Base-by-base conservation (phyloP, 2,797 vertebrate species). In the Oryzias sinensis region DNA sequence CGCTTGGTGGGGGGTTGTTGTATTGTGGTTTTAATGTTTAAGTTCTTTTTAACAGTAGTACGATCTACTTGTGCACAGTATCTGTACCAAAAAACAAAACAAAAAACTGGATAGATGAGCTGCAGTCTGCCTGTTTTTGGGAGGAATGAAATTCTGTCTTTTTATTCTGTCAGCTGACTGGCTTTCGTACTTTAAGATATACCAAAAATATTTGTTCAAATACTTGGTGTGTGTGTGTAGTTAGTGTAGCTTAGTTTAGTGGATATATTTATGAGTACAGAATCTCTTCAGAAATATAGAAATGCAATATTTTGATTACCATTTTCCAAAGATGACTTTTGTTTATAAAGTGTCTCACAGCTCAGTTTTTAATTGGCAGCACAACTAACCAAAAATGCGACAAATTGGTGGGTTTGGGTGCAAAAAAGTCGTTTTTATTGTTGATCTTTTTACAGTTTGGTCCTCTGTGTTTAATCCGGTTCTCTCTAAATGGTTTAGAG, bases 151-250 rank as follows among this genome's bases (percentile, higher is more conserved):
- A 80, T 83, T 79, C 77, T 81, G 74, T 81, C 72, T 89, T 77
- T 66, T 67, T 65, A 59, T 68, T 77, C 83, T 74, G 87, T 89
- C 87, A 80, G 74, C 87, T 84, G 86, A 87, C 86, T 86, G 86
- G 68, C 89, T 84, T 74, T 72, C 62, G 71, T 83, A 87, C 88
- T 91, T 90, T 90, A 91, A 91, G 88, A 92, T 91, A 93, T 93
- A 93, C 92, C 92, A 93, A 93, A 93, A 93, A 93, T 92, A 89
- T 91, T 93, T 92, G 90, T 91, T 89, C 76, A 88, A 84, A 88
- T 89, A 91, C 83, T 89, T 88, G 87, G 87, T 92, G 89, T 92
- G 87, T 92, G 89, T 92, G 87, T 91, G 88, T 92, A 90, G 87
- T 89, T 59, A 56, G 86, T 91, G 90, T 93, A 90, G 90, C 81